These are phyloP conservation scores for Nasonia vitripennis DNA, from an alignment of 1,140 invertebrate genomes.

Conservation along the genomic window DNA sequence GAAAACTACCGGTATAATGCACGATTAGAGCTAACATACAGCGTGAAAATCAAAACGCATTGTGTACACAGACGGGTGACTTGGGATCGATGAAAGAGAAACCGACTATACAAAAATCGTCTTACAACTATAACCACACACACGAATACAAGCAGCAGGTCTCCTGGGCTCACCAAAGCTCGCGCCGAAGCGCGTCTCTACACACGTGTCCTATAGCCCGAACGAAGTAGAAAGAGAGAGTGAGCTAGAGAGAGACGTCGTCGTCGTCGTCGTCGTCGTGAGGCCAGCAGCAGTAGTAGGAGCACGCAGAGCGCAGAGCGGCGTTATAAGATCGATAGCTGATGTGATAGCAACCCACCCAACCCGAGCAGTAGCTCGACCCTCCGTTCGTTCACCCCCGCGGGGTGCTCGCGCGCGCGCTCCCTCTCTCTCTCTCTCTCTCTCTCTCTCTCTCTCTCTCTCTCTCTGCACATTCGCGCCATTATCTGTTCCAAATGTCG, in stretches of 20 bases:
- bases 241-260: slow-evolving; percentile 55
- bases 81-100: neutral
- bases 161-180: neutral
- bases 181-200: neutral
- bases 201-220: neutral
- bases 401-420: neutral
- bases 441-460: slow-evolving; percentile 6
- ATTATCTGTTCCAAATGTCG: slow-evolving; percentile 75
- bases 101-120: slow-evolving; percentile 30
- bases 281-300: neutral
- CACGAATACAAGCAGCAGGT: neutral
- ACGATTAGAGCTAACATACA: too few relatives aligned
- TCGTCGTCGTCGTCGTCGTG: slow-evolving; percentile 57
- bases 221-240: slow-evolving; percentile 10
- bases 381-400: slow-evolving; percentile 74
- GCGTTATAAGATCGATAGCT: slow-evolving; percentile 73
- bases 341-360: slow-evolving; percentile 71
- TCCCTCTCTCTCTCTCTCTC: too few relatives aligned
- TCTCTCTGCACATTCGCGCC: slow-evolving; percentile 70
- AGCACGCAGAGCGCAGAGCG: slow-evolving; percentile 35
- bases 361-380: slow-evolving; percentile 55
- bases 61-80: neutral
- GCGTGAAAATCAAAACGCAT: neutral
- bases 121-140: slow-evolving; percentile 30
- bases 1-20: too few relatives aligned